Percentiles rank a stretch among this genome's conserved stretches.
Evolutionary conservation across 1,140 invertebrate genomes (phyloP).

Genomic region (Drosophila kikkawai): DNA sequence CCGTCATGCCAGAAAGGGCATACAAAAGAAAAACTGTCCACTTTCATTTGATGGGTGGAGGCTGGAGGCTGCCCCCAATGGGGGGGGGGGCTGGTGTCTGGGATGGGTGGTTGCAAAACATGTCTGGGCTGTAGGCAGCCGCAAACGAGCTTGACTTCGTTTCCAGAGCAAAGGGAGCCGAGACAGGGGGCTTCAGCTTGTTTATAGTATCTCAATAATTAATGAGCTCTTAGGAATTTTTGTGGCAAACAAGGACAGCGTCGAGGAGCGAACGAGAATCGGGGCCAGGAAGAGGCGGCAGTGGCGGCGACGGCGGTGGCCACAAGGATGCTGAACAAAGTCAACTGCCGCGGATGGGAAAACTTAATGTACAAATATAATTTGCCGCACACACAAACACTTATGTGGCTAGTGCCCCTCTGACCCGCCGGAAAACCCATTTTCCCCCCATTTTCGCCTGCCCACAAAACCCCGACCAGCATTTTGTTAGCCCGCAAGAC

Average conservation of each 20-base stretch:
- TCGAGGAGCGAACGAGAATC: conserved; percentile 13
- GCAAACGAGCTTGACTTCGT: conserved; percentile 81
- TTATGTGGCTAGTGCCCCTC: conserved; percentile 65
- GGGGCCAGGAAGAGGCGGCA: conserved; percentile 9
- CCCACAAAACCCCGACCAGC: conserved; percentile 43
- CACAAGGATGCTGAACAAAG: conserved; percentile 58
- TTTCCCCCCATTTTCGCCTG: background rate
- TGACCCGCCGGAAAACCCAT: conserved; percentile 11
- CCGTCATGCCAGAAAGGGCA: conserved; percentile 17
- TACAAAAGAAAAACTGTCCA: conserved; percentile 68
- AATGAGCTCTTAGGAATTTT: conserved; percentile 83
- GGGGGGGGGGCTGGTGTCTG: background rate
- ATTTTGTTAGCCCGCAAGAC: conserved; percentile 65
- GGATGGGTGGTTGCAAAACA: conserved; percentile 51
- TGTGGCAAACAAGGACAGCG: conserved; percentile 64
- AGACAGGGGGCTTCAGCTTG: conserved; percentile 62
- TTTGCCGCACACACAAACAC: conserved; percentile 82
- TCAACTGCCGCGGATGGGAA: conserved; percentile 71
- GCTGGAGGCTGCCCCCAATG: background rate
- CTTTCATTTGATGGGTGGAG: conserved; percentile 42
- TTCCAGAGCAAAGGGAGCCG: conserved; percentile 36
- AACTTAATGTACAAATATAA: conserved; percentile 84
- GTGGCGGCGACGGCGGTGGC: background rate
- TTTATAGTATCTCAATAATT: conserved; percentile 84
- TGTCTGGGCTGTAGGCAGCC: conserved; percentile 77